Percentiles rank a stretch among this genome's conserved stretches.
phyloP scores from a whole-genome alignment of 2,113 vertebrate genomes.

The Chlorodrepanis virens region DNA sequence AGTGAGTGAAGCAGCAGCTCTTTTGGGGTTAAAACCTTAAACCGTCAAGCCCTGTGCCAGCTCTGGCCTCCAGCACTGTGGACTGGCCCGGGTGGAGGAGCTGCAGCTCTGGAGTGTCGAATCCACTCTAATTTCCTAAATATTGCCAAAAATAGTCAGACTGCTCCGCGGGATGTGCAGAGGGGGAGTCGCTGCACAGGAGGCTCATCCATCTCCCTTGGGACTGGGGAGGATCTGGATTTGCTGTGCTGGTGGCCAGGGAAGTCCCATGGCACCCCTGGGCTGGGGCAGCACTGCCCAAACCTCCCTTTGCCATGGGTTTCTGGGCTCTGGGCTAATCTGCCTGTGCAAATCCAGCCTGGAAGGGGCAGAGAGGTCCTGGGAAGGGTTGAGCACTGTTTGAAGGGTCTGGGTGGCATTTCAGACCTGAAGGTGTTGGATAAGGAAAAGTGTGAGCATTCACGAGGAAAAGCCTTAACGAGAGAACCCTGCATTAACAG shows the following conservation, averaged over 20 bases:
- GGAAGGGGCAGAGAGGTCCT: background rate
- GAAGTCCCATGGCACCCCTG: background rate
- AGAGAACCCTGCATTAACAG: too few relatives aligned
- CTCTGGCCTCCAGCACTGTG: background rate
- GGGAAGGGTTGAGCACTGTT: background rate
- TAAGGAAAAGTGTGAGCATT: background rate
- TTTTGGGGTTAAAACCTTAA: background rate
- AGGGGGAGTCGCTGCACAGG: background rate
- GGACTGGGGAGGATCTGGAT: background rate
- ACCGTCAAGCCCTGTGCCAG: background rate
- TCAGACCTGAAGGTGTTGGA: background rate
- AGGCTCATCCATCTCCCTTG: background rate
- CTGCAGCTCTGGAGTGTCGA: background rate
- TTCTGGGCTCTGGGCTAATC: background rate
- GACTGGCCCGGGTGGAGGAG: background rate
- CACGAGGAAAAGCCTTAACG: background rate
- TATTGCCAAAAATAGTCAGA: conserved; percentile 33
- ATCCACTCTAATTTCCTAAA: background rate
- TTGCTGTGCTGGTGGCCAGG: background rate
- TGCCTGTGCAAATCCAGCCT: background rate
- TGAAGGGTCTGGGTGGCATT: background rate
- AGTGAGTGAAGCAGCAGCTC: background rate
- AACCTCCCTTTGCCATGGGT: background rate
- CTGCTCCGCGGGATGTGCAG: background rate
- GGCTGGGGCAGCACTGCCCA: background rate